Evolutionary conservation across 1,140 invertebrate genomes (phyloP), one percentile per base, ranked within the genome.

Genomic region (Drosophila quadrilineata): DNA sequence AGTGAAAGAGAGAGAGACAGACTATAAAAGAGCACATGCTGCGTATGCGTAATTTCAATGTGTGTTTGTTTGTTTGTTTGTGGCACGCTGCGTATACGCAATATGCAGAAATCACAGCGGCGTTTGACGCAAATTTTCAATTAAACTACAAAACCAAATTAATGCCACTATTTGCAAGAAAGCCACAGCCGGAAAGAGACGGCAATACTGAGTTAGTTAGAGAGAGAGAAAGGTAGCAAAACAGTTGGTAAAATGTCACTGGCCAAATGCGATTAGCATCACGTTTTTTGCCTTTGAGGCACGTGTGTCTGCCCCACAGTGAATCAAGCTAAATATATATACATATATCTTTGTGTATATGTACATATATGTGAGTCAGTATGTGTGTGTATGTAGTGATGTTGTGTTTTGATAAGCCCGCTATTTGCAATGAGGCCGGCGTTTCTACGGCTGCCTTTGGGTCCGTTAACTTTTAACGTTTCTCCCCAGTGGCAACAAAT

Each of bases 371-470:
- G 24, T 36, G 19, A 33, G 14, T 36, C 8, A 22, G 49, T 50
- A 29, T 31, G 31, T 28, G 14, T 70, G 49, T 64, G 62, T 62
- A 33, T 58, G 48, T 64, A 43, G 73, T 56, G 53, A 71, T 82
- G 68, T 76, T 74, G 54, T 84, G 77, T 85, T 86, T 85, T 85
- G 74, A 85, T 84, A 85, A 85, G 66, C 66, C 59, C 41, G 35
- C 54, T 49, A 41, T 65, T 56, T 35, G 35, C 58, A 66, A 60
- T 48, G 69, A 43, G 68, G 68, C 72, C 72, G 76, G 62, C 70
- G 43, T 50, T 84, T 84, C 54, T 80, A 80, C 75, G 76, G 76
- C 77, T 80, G 77, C 77, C 59, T 49, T 36, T 53, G 43, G 36
- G 21, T 17, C 33, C 9, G n/a, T n/a, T n/a, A n/a, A n/a, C n/a